Conservation (phyloP, 2,888 invertebrate genomes). For the Galeopsomyia nigrocyanea region DNA sequence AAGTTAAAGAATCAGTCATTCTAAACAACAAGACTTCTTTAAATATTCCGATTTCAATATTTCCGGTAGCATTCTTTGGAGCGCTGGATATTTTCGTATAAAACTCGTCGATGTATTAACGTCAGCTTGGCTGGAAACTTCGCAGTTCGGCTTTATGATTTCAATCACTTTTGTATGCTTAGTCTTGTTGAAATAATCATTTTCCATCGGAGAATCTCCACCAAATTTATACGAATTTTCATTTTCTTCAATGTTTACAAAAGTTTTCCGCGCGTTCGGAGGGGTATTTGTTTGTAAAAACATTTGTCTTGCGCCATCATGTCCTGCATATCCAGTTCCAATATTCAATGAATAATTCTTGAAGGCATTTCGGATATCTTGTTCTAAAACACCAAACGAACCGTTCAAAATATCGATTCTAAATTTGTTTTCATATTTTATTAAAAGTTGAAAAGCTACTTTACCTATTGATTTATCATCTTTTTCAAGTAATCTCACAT, state of each 20-base stretch:
- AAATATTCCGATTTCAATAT: conserved; percentile 40
- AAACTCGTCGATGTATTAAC: not conserved
- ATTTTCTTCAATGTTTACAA: too few relatives aligned
- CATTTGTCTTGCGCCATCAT: not conserved
- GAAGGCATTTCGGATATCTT: not conserved
- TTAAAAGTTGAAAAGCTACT: too few relatives aligned
- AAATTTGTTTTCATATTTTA: too few relatives aligned
- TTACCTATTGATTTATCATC: not conserved
- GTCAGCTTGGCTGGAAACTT: conserved; percentile 5
- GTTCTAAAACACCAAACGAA: too few relatives aligned
- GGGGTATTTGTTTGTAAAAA: not conserved
- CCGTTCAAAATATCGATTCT: too few relatives aligned
- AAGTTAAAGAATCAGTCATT: conserved; percentile 24
- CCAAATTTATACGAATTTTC: too few relatives aligned
- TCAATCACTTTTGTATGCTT: too few relatives aligned
- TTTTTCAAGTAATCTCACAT: not conserved
- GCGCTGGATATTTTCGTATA: conserved; percentile 22
- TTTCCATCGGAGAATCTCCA: too few relatives aligned
- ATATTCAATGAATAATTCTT: not conserved
- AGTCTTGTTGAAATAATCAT: too few relatives aligned
- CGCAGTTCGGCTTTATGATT: not conserved
- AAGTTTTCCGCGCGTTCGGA: too few relatives aligned
- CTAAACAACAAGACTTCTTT: conserved; percentile 37
- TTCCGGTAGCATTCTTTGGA: conserved; percentile 16
- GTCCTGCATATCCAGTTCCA: not conserved